These are phyloP conservation scores for Myotis davidii DNA, from an alignment of 2,113 vertebrate genomes.

Conservation along the genomic window DNA sequence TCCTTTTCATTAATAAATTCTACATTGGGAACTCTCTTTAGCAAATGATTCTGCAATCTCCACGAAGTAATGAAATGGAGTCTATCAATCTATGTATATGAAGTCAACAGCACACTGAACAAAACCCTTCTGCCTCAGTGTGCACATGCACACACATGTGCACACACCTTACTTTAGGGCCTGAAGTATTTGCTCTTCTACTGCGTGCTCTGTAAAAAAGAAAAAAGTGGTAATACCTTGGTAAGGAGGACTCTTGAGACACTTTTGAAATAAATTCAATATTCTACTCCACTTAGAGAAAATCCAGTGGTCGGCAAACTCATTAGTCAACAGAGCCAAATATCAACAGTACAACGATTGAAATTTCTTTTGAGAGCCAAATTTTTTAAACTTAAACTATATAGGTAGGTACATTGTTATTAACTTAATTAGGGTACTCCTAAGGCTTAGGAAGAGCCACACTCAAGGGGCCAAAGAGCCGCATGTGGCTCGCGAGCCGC, in stretches of 20 bases:
- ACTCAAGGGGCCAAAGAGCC: too few species aligned
- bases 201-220: slow-evolving; percentile 58
- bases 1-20: slow-evolving; percentile 77
- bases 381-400: too few species aligned
- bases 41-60: slow-evolving; percentile 75
- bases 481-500: too few species aligned
- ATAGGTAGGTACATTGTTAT: too few species aligned
- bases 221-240: slow-evolving; percentile 63
- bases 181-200: slow-evolving; percentile 59
- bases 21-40: slow-evolving; percentile 76
- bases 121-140: not conserved
- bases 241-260: slow-evolving; percentile 74
- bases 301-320: slow-evolving; percentile 47
- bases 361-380: too few species aligned
- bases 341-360: too few species aligned
- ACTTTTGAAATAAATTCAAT: slow-evolving; percentile 82
- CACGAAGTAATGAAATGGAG: slow-evolving; percentile 75
- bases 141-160: not conserved
- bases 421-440: too few species aligned
- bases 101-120: not conserved
- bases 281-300: slow-evolving; percentile 78
- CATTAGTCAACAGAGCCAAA: too few species aligned
- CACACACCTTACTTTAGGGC: slow-evolving; percentile 53
- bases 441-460: too few species aligned
- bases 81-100: slow-evolving; percentile 54